A percentile compares a stretch with the other conserved stretches of the same genome.
Evolutionary conservation across 2,113 vertebrate species (phyloP).

Genomic region (Sceloporus tristichus): DNA sequence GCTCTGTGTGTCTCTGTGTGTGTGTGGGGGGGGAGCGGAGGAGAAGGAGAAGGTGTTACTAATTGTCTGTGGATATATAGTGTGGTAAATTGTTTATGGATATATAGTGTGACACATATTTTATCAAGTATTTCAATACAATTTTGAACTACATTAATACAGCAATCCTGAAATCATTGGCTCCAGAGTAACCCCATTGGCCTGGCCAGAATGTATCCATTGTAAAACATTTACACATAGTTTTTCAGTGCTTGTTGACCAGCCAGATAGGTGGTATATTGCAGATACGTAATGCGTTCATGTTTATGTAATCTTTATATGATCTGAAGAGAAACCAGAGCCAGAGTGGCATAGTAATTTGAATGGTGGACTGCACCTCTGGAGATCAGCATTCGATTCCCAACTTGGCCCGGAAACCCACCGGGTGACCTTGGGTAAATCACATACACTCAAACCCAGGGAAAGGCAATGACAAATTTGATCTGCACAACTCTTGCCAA

Average conservation of each 20-base stretch:
- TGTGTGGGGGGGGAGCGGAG: no score
- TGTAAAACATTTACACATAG: not conserved
- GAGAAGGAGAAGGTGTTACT: not conserved
- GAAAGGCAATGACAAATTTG: no score
- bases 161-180: not conserved
- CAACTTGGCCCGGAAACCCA: no score
- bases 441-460: no score
- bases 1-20: not conserved
- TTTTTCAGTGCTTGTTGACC: not conserved
- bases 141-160: constrained; percentile 9
- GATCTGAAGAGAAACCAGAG: no score
- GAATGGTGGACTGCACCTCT: no score
- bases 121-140: not conserved
- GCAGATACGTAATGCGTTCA: not conserved
- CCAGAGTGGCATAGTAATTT: no score
- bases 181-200: not conserved
- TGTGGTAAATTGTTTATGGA: not conserved
- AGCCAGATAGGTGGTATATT: not conserved
- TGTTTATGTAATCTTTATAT: not conserved
- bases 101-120: not conserved
- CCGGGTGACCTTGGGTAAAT: no score
- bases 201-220: not conserved
- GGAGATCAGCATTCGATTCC: no score
- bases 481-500: no score
- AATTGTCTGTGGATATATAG: not conserved